Conservation (phyloP, 2,113 vertebrate species). For the Neofelis nebulosa region DNA sequence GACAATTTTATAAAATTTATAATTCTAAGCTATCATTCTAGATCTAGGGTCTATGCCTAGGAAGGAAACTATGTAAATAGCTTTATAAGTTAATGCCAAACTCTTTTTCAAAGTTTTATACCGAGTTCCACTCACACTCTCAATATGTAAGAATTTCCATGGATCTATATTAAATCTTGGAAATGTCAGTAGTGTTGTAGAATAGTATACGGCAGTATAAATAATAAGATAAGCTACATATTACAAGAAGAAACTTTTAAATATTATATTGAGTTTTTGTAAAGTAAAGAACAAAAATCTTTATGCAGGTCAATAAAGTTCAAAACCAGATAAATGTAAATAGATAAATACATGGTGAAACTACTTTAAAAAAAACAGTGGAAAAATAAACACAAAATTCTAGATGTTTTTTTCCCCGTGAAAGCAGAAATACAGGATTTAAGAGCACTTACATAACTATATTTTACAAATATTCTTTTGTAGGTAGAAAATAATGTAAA, state of each 20-base stretch:
- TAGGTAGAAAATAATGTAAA: not conserved
- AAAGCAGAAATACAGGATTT: not conserved
- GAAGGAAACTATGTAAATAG: not conserved
- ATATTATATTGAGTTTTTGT: not conserved
- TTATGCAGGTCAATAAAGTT: not conserved
- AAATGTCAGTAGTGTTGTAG: not conserved
- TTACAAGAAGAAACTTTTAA: not conserved
- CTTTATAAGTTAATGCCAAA: not conserved
- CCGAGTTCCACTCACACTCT: not conserved
- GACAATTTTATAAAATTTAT: not conserved
- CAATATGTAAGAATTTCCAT: not conserved
- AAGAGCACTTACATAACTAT: not conserved
- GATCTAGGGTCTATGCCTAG: not conserved
- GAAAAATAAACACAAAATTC: conserved; percentile 10
- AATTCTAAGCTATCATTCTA: not conserved
- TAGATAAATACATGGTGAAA: not conserved
- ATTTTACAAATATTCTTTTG: not conserved
- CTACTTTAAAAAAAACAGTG: not conserved
- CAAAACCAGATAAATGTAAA: conserved; percentile 1
- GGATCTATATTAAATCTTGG: not conserved
- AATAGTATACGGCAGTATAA: not conserved
- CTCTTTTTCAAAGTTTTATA: not conserved
- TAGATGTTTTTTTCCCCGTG: not conserved
- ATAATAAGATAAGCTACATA: not conserved
- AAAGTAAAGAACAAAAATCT: not conserved